Base-by-base conservation (phyloP, 53 echinoderm and acorn worm species). In the Glandiceps talaboti region DNA sequence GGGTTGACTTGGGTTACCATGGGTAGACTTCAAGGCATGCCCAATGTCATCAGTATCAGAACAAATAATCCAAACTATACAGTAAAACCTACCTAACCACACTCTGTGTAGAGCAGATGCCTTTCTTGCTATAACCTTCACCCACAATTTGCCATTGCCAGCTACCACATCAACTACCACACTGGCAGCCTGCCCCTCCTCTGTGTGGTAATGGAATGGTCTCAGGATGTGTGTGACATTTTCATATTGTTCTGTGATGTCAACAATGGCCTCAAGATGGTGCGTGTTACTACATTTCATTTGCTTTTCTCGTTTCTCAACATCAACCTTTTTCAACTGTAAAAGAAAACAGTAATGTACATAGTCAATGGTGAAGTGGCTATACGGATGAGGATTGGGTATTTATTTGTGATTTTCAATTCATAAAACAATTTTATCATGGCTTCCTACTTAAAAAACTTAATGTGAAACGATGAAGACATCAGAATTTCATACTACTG, bases 81-180 rank as follows among this genome's bases (percentile, higher is more conserved):
- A n/a, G 20, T 45, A 12, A 79, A 27, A 74, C 82, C 1, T 74
- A 94, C 93, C 96, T 84, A 88, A 80, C 90, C 96, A 96, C 79
- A 88, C 90, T 80, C 90, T 83, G 81, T 96, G 93, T 31, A 96
- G 83, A 1, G 96, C 96, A 75, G 90, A 88, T 26, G 93, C 96
- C 80, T 93, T 96, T 29, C 96, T 82, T 0, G 96, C 96, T 25
- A 92, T 93, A 25, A 96, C 83, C 85, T 96, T 96, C n/a, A 96
- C 87, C 96, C 96, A 96, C 0, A 90, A 75, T 32, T 81, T 76
- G 0, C 93, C 96, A 1, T 85, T 77, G 29, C 88, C 85, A 0
- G 88, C 90, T 0, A 96, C 84, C 31, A 93, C 89, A 74, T 95
- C 96, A 74, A 96, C 87, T 1, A 88, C 74, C 79, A 95, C 80